Percentiles rank a stretch among this genome's conserved stretches.
Conservation (phyloP, 2,113 vertebrate species). For the Pionites leucogaster region DNA sequence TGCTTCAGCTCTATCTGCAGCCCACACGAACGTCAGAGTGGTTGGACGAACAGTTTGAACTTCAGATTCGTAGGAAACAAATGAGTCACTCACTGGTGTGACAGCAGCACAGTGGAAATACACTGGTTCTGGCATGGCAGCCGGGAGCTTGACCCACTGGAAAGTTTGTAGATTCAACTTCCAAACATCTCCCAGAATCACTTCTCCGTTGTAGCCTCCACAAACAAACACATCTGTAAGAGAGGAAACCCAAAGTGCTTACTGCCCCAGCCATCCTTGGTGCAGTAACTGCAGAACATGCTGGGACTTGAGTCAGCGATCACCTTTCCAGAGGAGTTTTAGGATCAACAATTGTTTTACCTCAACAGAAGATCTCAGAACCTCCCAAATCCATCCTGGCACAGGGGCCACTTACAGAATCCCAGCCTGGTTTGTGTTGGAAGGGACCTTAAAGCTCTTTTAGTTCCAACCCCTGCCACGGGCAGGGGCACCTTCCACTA, state of each 20-base stretch:
- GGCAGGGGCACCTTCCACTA: background rate
- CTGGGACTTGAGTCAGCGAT: accelerated
- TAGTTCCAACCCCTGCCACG: accelerated
- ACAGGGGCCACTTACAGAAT: accelerated
- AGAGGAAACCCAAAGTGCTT: background rate
- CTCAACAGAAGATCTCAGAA: background rate
- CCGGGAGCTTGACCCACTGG: slow-evolving; percentile 93
- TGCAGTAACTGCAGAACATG: accelerated
- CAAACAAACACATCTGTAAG: slow-evolving; percentile 93
- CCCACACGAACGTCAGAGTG: accelerated
- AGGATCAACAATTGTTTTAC: accelerated
- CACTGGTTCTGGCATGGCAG: slow-evolving; percentile 93
- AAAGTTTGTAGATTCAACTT: slow-evolving; percentile 92
- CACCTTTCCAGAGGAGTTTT: accelerated
- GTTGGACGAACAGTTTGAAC: accelerated
- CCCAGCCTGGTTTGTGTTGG: accelerated
- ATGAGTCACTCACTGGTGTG: slow-evolving; percentile 85
- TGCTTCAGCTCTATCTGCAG: background rate
- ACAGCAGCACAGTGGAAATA: slow-evolving; percentile 99
- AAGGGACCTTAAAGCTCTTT: accelerated
- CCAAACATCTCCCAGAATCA: slow-evolving; percentile 96
- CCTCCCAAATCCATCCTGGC: background rate
- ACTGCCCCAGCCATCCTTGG: background rate
- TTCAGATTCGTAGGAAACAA: background rate
- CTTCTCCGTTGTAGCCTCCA: slow-evolving; percentile 93